Base-by-base conservation (phyloP, 2,888 invertebrate species). In the Gordius sp. region DNA sequence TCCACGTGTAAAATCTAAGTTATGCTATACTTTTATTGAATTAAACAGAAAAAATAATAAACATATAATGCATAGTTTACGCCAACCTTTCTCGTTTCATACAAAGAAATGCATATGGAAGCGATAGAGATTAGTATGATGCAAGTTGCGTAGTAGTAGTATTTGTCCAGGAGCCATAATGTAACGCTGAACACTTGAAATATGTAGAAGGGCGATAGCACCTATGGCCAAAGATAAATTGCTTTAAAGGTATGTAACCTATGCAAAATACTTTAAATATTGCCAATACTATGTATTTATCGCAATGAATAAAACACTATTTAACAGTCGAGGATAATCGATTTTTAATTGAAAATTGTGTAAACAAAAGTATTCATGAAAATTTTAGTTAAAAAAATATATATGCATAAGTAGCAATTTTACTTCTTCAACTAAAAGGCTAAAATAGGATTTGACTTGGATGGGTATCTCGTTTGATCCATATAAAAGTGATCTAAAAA, bases 181-280 rank as follows among this genome's bases (percentile, higher is more conserved):
- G 77, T 75, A 13, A 61, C 81, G 54, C 86, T 85, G 70, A 84
- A 82, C 61, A 86, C 68, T 77, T 89, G 89, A 73, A 89, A 89
- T 65, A 87, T 79, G 72, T 89, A 89, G 73, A 87, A 89, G 2
- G 89, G 87, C 69, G 86, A 85, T 63, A 89, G 76, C 18, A 64
- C 66, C 68, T 69, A n/a, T n/a, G n/a, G n/a, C n/a, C n/a, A n/a
- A n/a, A n/a, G n/a, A n/a, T n/a, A n/a, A n/a, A n/a, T n/a, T n/a
- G n/a, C n/a, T n/a, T n/a, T n/a, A n/a, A n/a, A n/a, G n/a, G n/a
- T n/a, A n/a, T n/a, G n/a, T n/a, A n/a, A n/a, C n/a, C n/a, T n/a
- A n/a, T n/a, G n/a, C n/a, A n/a, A n/a, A n/a, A n/a, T n/a, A n/a
- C n/a, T n/a, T n/a, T n/a, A n/a, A n/a, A n/a, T n/a, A n/a, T n/a